phyloP scores from a whole-genome alignment of 1,140 invertebrate genomes.

The Drosophila guanche region DNA sequence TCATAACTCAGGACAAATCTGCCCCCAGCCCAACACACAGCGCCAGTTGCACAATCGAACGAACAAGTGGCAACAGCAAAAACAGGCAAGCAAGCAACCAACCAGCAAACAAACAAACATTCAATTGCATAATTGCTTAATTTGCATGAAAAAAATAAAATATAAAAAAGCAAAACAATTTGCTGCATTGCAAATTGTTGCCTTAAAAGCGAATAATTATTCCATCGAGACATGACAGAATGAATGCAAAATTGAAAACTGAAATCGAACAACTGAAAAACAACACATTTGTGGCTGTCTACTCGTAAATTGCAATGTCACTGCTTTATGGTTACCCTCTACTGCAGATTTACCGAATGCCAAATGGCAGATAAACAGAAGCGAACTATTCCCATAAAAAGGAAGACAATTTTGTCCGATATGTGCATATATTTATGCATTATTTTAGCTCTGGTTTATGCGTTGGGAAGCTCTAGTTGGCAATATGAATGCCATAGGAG shows the following conservation, averaged over 20 bases:
- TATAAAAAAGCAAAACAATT: constrained; percentile 10
- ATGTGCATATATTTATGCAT: too few relatives aligned
- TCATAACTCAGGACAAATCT: constrained; percentile 43
- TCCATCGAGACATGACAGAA: constrained; percentile 34
- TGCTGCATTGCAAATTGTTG: constrained; percentile 42
- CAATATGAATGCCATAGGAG: too few relatives aligned
- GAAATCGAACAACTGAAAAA: constrained; percentile 6
- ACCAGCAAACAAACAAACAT: constrained; percentile 35
- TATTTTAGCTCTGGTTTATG: too few relatives aligned
- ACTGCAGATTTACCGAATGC: too few relatives aligned
- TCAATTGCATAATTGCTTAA: constrained; percentile 57
- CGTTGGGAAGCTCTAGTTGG: too few relatives aligned
- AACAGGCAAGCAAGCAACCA: neutral
- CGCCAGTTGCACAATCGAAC: constrained; percentile 12
- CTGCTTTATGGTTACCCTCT: too few relatives aligned
- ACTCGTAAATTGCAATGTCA: too few relatives aligned
- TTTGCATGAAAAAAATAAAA: constrained; percentile 42
- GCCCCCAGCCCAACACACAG: neutral
- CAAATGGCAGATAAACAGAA: too few relatives aligned
- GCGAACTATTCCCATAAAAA: too few relatives aligned
- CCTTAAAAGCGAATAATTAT: constrained; percentile 48
- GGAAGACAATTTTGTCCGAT: too few relatives aligned
- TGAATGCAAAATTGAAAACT: constrained; percentile 26
- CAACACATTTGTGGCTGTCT: too few relatives aligned
- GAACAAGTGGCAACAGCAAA: neutral